phyloP scores from a whole-genome alignment of 2,888 invertebrate genomes.

The Lochmaea crataegi region DNA sequence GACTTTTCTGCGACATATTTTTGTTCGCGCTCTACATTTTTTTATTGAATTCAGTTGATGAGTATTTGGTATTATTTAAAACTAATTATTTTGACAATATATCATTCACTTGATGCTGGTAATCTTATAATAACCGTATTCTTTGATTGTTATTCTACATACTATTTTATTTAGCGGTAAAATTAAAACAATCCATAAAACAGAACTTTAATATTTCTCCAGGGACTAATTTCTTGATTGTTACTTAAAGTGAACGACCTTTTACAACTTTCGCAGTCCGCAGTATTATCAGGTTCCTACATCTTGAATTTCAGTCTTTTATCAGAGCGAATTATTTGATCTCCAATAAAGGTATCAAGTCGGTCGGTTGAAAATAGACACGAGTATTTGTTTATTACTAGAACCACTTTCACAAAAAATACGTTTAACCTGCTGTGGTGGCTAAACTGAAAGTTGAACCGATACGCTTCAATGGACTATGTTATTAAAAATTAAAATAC shows the following conservation, averaged over 20 bases:
- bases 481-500: too few species aligned
- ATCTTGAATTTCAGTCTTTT: conserved; percentile 4
- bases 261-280: not conserved
- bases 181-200: not conserved
- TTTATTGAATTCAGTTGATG: not conserved
- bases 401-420: conserved; percentile 43
- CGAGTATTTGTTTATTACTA: conserved; percentile 25
- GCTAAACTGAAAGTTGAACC: conserved; percentile 20
- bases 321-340: conserved; percentile 29
- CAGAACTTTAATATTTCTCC: not conserved
- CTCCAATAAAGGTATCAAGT: conserved; percentile 34
- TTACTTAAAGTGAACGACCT: not conserved
- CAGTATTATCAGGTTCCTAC: not conserved
- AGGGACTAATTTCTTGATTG: not conserved
- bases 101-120: not conserved
- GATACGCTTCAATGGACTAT: conserved; percentile 9
- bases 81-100: not conserved
- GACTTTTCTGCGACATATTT: too few species aligned
- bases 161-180: not conserved
- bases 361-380: conserved; percentile 39
- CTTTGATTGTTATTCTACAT: not conserved
- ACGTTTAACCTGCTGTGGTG: conserved; percentile 26
- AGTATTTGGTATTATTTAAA: not conserved
- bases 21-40: too few species aligned
- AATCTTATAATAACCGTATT: not conserved